Percentiles rank a stretch among this genome's conserved stretches.
These are phyloP conservation scores for Lynx canadensis DNA, from an alignment of 2,113 vertebrate species.

Conservation along the genomic window DNA sequence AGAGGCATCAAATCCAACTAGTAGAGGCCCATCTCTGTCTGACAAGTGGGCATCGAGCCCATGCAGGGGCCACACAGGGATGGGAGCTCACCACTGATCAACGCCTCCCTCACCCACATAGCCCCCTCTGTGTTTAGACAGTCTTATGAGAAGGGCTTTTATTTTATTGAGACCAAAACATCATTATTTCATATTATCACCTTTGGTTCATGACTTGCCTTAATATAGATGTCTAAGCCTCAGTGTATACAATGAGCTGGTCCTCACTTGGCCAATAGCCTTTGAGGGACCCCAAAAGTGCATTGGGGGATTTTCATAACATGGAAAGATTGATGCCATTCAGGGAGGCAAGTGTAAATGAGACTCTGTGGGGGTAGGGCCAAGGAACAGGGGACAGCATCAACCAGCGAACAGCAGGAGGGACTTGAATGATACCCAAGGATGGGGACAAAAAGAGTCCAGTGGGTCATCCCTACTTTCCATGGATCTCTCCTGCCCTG, in stretches of 20 bases:
- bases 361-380: background rate
- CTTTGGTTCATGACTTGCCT: background rate
- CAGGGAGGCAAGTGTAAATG: background rate
- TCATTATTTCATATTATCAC: background rate
- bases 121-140: background rate
- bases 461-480: background rate
- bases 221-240: background rate
- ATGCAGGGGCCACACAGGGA: background rate
- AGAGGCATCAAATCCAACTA: background rate
- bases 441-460: background rate
- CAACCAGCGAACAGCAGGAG: background rate
- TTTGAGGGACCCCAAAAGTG: background rate
- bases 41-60: rapidly evolving
- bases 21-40: background rate
- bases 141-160: background rate
- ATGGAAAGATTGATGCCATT: background rate
- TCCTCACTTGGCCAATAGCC: background rate
- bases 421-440: background rate
- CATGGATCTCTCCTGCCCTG: background rate
- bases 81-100: background rate
- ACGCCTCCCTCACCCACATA: background rate
- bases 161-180: background rate
- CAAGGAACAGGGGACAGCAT: background rate
- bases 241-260: background rate
- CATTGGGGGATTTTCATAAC: background rate